Percentiles rank a stretch among this genome's conserved stretches.
Conservation (phyloP, 2,113 vertebrate species). For the Chaenogobius annularis region DNA sequence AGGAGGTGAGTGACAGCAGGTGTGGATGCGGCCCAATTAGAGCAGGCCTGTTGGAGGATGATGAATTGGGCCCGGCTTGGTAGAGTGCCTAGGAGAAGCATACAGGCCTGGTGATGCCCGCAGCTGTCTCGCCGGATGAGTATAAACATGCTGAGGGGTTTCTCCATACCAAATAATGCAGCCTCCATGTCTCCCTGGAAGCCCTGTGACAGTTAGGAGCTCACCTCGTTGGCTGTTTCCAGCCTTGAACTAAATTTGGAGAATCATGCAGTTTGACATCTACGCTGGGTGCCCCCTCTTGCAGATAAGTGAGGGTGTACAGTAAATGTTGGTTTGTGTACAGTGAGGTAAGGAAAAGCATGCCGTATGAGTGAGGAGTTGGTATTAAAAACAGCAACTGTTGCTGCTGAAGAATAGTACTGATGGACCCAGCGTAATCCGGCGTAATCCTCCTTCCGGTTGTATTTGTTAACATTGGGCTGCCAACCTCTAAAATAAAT, state of each 20-base stretch:
- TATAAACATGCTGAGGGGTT: conserved; percentile 74
- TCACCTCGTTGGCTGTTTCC: conserved; percentile 57
- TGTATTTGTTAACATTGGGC: too few relatives aligned
- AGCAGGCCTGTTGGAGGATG: conserved; percentile 74
- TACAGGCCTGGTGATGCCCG: conserved; percentile 63
- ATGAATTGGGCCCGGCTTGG: conserved; percentile 73
- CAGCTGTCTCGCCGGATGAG: conserved; percentile 77
- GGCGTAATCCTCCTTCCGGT: too few relatives aligned
- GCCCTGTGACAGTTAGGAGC: conserved; percentile 65
- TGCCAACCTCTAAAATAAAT: too few relatives aligned
- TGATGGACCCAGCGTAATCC: too few relatives aligned
- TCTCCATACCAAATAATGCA: conserved; percentile 64
- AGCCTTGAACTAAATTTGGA: conserved; percentile 69
- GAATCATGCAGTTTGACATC: conserved; percentile 48
- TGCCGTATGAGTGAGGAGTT: background rate
- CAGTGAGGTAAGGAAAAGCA: conserved; percentile 19
- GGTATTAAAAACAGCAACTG: conserved; percentile 27
- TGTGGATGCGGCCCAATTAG: conserved; percentile 79
- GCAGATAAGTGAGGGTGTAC: conserved; percentile 39
- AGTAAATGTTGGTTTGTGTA: conserved; percentile 24
- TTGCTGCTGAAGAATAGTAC: conserved; percentile 37
- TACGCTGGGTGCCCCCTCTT: conserved; percentile 17
- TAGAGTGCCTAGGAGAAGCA: conserved; percentile 62
- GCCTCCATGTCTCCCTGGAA: conserved; percentile 58
- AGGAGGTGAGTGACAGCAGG: conserved; percentile 79